A percentile compares a stretch with the other conserved stretches of the same genome.
These are phyloP conservation scores for Hydra vulgaris DNA, from an alignment of 30 jellyfish, hydroid and myxozoan species.

Conservation along the genomic window DNA sequence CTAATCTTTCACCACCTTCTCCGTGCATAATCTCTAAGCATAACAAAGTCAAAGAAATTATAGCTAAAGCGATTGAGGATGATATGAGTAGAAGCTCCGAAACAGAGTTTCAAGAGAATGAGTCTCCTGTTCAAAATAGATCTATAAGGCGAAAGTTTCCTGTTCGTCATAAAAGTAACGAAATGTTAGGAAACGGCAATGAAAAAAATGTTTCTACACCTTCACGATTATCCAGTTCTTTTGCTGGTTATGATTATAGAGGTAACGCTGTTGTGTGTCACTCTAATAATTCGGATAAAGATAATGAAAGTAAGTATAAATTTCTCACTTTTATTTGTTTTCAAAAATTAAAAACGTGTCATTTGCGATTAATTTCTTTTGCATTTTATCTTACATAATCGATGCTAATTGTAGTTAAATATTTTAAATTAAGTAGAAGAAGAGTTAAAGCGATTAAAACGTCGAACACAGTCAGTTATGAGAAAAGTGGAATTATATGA, in stretches of 20 bases:
- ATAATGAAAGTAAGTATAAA: conserved; percentile 4
- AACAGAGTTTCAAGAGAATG: conserved; percentile 21
- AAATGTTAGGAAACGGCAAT: conserved; percentile 23
- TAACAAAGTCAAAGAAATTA: conserved; percentile 21
- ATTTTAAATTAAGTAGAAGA: neutral
- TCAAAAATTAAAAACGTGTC: neutral
- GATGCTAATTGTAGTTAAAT: too few relatives aligned
- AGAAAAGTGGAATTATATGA: conserved; percentile 83
- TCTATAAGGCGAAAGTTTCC: conserved; percentile 24
- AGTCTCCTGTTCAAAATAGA: neutral
- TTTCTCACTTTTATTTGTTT: neutral
- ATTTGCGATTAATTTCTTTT: neutral
- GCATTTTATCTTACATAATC: too few relatives aligned
- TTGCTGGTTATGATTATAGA: conserved; percentile 35
- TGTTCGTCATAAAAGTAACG: conserved; percentile 38
- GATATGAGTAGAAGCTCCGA: conserved; percentile 40
- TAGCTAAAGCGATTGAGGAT: conserved; percentile 40
- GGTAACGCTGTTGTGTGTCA: conserved; percentile 29
- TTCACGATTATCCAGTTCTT: conserved; percentile 29
- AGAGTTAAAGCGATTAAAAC: conserved; percentile 51
- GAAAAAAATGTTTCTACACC: neutral
- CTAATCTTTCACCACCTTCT: too few relatives aligned
- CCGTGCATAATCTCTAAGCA: conserved; percentile 18
- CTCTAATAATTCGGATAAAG: conserved; percentile 25
- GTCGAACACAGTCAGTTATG: conserved; percentile 80